A percentile compares a stretch with the other conserved stretches of the same genome.
Conservation (phyloP, 1,140 invertebrate genomes). For the Ceratosolen solmsi region DNA sequence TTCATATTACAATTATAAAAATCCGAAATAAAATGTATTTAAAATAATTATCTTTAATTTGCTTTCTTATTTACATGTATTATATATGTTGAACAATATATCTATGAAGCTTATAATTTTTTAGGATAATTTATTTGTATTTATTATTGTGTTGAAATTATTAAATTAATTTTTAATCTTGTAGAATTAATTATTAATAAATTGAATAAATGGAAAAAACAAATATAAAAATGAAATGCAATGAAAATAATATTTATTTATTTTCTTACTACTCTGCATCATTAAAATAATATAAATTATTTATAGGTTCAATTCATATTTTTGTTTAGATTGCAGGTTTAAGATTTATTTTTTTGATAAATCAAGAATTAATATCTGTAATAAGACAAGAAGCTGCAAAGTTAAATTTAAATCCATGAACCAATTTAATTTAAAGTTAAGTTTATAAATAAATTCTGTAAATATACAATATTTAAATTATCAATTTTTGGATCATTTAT, state of each 20-base stretch:
- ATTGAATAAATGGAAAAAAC: not conserved
- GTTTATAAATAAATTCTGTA: constrained; percentile 18
- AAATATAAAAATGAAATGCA: not conserved
- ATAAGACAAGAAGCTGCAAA: constrained; percentile 88
- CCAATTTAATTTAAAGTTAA: not conserved
- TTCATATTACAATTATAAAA: too few species aligned
- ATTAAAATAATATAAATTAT: constrained; percentile 1
- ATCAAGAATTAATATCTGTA: constrained; percentile 91
- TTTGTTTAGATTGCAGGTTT: constrained; percentile 84
- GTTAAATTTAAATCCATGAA: constrained; percentile 75
- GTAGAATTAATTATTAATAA: not conserved
- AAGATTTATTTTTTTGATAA: constrained; percentile 93
- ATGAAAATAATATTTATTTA: not conserved
- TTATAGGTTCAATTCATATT: not conserved
- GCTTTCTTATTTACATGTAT: too few species aligned
- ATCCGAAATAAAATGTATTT: too few species aligned
- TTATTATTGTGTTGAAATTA: not conserved
- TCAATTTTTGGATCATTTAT: too few species aligned
- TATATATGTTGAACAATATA: too few species aligned
- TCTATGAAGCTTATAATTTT: too few species aligned
- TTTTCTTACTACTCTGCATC: not conserved
- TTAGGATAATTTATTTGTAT: not conserved
- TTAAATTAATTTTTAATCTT: not conserved
- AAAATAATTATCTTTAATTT: too few species aligned
- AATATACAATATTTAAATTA: constrained; percentile 2